Conservation (phyloP, 2,113 vertebrate species). For the Anas platyrhynchos region DNA sequence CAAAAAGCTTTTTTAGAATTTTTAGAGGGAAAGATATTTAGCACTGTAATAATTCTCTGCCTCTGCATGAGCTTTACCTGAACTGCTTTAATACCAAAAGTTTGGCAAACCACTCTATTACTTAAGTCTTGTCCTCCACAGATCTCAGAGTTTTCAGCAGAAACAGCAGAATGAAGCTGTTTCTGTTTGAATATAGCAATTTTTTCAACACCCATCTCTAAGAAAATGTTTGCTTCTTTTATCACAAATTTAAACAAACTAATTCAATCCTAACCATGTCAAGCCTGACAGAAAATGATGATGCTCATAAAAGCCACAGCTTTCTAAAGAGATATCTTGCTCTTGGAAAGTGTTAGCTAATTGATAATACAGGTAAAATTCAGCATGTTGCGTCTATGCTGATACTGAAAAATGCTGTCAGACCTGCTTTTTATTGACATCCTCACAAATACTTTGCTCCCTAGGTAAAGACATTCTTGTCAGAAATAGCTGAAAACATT, state of each 20-base stretch:
- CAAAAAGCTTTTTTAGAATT: neutral
- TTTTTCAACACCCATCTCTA: neutral
- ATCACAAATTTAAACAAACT: conserved; percentile 20
- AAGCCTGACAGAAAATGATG: no score
- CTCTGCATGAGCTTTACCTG: neutral
- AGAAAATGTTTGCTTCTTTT: neutral
- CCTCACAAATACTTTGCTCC: neutral
- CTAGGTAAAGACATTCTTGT: neutral
- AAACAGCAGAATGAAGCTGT: neutral
- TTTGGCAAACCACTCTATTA: neutral
- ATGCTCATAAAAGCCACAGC: conserved; percentile 36
- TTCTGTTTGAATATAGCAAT: neutral
- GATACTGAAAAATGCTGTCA: conserved; percentile 54
- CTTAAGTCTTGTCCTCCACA: neutral
- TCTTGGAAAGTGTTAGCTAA: neutral
- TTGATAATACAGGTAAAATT: conserved; percentile 43
- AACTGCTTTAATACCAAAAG: neutral
- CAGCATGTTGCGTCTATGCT: conserved; percentile 10
- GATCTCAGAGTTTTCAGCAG: neutral
- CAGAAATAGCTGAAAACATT: conserved; percentile 16
- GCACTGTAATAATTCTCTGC: neutral
- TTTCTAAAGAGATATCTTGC: conserved; percentile 44
- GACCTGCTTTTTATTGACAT: conserved; percentile 45
- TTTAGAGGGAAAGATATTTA: neutral
- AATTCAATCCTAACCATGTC: neutral